These are phyloP conservation scores for Chiloscyllium plagiosum DNA, from an alignment of 2,113 vertebrate genomes.

Conservation along the genomic window DNA sequence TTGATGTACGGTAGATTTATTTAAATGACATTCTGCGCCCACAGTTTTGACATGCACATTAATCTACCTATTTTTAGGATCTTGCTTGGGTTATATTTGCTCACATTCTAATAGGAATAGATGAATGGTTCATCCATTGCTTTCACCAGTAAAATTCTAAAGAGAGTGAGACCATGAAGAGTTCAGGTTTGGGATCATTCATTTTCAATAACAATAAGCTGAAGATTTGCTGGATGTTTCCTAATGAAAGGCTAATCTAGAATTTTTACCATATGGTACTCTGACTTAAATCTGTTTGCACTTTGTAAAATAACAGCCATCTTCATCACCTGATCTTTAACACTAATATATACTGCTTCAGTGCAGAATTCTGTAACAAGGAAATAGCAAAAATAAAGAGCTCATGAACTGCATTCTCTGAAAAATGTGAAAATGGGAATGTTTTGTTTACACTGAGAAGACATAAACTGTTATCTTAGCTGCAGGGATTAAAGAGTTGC, in stretches of 20 bases:
- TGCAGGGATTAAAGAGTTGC: neutral
- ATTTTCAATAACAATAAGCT: neutral
- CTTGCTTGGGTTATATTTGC: neutral
- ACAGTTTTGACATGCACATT: neutral
- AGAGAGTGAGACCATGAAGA: neutral
- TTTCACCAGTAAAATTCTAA: neutral
- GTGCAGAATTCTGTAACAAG: neutral
- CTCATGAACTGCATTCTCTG: neutral
- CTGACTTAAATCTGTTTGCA: neutral
- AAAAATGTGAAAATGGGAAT: neutral
- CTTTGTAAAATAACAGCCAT: neutral
- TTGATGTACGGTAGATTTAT: neutral
- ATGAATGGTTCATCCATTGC: neutral
- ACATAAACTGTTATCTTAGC: neutral
- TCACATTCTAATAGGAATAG: neutral
- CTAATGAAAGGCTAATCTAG: neutral
- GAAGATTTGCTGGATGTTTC: neutral
- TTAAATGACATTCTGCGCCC: neutral
- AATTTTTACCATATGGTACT: neutral
- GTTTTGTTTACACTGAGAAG: neutral
- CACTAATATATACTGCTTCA: neutral
- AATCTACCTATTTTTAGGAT: neutral
- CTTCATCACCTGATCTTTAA: neutral
- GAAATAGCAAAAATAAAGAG: neutral
- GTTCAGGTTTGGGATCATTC: neutral